Evolutionary conservation across 35 echinoderm and acorn worm genomes (phyloP).

Genomic region (Lytechinus pictus): DNA sequence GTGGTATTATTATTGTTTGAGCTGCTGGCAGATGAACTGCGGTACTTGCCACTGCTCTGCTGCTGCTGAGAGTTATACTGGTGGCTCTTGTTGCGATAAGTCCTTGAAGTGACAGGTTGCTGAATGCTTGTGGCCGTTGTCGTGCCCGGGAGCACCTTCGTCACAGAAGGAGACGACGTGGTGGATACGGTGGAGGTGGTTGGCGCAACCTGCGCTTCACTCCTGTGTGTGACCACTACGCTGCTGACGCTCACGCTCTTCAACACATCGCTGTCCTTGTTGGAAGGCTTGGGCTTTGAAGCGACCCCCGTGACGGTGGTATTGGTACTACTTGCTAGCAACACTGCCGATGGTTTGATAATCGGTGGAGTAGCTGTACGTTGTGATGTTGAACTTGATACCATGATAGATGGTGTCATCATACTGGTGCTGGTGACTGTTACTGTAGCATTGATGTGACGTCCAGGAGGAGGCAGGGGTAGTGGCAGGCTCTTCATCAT

Average conservation of each 20-base stretch:
- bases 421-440: neutral
- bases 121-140: neutral
- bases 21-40: slow-evolving; percentile 22
- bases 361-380: slow-evolving; percentile 14
- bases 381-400: slow-evolving; percentile 29
- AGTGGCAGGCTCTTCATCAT: neutral
- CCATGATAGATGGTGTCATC: slow-evolving; percentile 39
- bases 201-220: neutral
- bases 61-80: slow-evolving; percentile 44
- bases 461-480: neutral
- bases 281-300: slow-evolving; percentile 32
- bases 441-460: neutral
- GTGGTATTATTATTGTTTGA: slow-evolving; percentile 59
- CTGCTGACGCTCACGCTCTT: slow-evolving; percentile 15
- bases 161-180: neutral
- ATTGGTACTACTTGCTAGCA: neutral
- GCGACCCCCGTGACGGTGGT: slow-evolving; percentile 35
- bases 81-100: slow-evolving; percentile 68
- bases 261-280: neutral
- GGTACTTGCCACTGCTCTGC: slow-evolving; percentile 43
- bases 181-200: neutral
- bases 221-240: neutral
- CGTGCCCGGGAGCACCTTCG: neutral
- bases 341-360: slow-evolving; percentile 17
- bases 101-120: slow-evolving; percentile 64